Base-by-base conservation (phyloP, 1,140 invertebrate genomes). In the Drosophila orena region DNA sequence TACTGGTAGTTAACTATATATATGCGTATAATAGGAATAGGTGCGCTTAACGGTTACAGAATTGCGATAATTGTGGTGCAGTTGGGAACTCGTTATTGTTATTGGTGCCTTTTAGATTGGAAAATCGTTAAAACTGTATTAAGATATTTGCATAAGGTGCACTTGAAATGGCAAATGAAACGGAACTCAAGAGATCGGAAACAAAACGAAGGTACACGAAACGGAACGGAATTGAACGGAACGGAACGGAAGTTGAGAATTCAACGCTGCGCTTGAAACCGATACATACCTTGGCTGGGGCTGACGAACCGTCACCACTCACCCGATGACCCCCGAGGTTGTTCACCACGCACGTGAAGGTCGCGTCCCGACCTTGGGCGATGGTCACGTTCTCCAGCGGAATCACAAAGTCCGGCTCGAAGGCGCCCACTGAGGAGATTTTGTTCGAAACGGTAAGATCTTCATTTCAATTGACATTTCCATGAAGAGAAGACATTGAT, bases 281-380 rank as follows among this genome's bases (percentile, higher is more conserved):
- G 93, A 95, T 95, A 95, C 95, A 95, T 95, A 95, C 95, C 95
- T 95, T 96, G 94, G 95, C 94, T 92, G 92, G 93, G 92, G 94
- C 94, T 94, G 95, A 94, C 68, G 84, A 56, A 89, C 85, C 80
- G 93, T 96, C 96, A 94, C 95, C 95, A 97, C 96, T 97, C 96
- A 97, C 97, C 96, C 96, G 96, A 94, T 97, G 96, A 95, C 96
- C 96, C 91, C 96, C 97, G 91, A 98, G 95, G 94, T 97, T 97
- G 94, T 96, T 97, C 80, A 98, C 97, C 89, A 97, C 96, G 91
- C 97, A 97, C 65, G 97, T 97, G 93, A 98, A 97, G 81, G 96
- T 96, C 70, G 97, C 97, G 71, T 97, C 97, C 79, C 97, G 94
- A 53, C 97, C 97, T 92, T 97, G 96, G 53, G 96, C 95, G 74